phyloP scores from a whole-genome alignment of 2,888 invertebrate species.

The Athalia cordata region DNA sequence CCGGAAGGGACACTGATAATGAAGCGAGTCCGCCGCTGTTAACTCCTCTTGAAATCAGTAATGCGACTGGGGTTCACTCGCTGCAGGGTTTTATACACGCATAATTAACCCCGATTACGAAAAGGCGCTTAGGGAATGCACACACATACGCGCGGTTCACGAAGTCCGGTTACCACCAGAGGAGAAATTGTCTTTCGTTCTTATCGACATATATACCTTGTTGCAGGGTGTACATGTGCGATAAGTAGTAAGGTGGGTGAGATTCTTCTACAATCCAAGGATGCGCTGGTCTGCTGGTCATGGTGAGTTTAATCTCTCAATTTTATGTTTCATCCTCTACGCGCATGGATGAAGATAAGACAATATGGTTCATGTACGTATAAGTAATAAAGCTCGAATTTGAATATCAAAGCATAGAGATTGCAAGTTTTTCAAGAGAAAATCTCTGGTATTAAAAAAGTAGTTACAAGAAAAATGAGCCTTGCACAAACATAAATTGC shows the following conservation, averaged over 20 bases:
- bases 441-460: neutral
- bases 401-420: too few relatives aligned
- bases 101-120: slow-evolving; percentile 40
- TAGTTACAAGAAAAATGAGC: neutral
- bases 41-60: slow-evolving; percentile 35
- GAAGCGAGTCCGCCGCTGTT: slow-evolving; percentile 24
- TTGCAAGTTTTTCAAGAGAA: neutral
- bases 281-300: too few relatives aligned
- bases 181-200: too few relatives aligned
- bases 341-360: too few relatives aligned
- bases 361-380: too few relatives aligned
- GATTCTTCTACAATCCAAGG: too few relatives aligned
- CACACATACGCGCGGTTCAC: neutral
- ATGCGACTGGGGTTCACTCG: slow-evolving; percentile 3
- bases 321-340: too few relatives aligned
- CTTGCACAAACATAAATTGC: neutral
- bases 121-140: slow-evolving; percentile 35
- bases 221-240: too few relatives aligned
- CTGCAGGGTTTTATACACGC: slow-evolving; percentile 12
- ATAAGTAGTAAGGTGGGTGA: too few relatives aligned
- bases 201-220: too few relatives aligned
- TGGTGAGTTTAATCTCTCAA: too few relatives aligned
- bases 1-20: slow-evolving; percentile 12
- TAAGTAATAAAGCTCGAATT: too few relatives aligned
- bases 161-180: neutral